A percentile compares a stretch with the other conserved stretches of the same genome.
Conservation (phyloP, 2,888 invertebrate species). For the Sthenelais limicola region DNA sequence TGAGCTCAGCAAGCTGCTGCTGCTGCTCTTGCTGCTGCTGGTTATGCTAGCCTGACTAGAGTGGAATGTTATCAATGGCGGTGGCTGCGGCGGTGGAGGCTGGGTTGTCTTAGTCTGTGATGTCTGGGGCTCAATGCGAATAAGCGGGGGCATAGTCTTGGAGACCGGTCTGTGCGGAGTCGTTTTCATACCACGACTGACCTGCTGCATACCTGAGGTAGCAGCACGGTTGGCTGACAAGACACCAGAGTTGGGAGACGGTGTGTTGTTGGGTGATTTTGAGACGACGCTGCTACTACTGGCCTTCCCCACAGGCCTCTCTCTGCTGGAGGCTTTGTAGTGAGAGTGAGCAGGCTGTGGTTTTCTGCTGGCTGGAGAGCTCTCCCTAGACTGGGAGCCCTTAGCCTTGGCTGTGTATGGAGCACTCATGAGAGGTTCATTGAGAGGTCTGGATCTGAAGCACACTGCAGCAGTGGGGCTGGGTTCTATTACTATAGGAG, state of each 20-base stretch:
- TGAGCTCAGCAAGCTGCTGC: too few relatives aligned
- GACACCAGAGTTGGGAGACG: too few relatives aligned
- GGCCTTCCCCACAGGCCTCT: neutral
- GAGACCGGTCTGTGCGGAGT: conserved; percentile 2
- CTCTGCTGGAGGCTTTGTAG: neutral
- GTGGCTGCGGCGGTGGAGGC: too few relatives aligned
- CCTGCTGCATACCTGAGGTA: too few relatives aligned
- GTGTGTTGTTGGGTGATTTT: neutral
- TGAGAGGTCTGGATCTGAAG: neutral
- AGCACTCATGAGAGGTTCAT: too few relatives aligned
- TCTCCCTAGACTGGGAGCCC: too few relatives aligned
- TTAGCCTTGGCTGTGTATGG: too few relatives aligned
- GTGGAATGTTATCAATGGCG: conserved; percentile 2
- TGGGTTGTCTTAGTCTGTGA: too few relatives aligned
- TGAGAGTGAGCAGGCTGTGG: conserved; percentile 17
- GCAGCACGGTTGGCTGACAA: too few relatives aligned
- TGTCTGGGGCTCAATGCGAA: neutral
- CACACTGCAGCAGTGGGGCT: neutral
- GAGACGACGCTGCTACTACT: neutral
- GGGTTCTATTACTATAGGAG: conserved; percentile 23
- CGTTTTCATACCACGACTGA: too few relatives aligned
- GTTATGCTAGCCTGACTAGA: conserved; percentile 7
- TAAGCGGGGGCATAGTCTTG: conserved; percentile 21
- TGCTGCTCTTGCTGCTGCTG: neutral
- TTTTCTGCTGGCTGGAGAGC: too few relatives aligned